A percentile compares a stretch with the other conserved stretches of the same genome.
These are phyloP conservation scores for Bubo blakistoni DNA, from an alignment of 2,113 vertebrate species.

Conservation along the genomic window DNA sequence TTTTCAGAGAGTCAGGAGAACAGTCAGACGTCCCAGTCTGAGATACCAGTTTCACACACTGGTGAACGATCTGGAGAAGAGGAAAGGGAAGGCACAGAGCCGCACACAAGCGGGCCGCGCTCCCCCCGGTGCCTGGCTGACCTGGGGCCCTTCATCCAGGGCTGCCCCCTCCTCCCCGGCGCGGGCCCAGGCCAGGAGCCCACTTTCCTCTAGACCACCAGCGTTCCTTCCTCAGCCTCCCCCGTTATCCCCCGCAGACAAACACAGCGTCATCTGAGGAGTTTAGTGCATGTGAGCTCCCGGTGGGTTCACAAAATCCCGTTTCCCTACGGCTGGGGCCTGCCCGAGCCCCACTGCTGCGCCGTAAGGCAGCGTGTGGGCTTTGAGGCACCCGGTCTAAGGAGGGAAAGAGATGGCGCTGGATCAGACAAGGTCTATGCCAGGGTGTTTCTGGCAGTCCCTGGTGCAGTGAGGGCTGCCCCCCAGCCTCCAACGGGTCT, in stretches of 20 bases:
- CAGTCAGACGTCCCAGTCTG: neutral
- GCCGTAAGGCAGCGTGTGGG: neutral
- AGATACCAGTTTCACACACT: rapidly evolving
- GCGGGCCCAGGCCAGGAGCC: no score
- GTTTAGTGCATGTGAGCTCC: no score
- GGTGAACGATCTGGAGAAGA: neutral
- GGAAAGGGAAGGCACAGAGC: neutral
- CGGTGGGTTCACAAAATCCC: neutral
- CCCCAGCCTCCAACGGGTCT: neutral
- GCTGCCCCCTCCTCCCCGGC: neutral
- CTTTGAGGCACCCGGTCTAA: neutral
- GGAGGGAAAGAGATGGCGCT: neutral
- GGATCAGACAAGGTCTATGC: neutral
- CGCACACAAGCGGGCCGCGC: rapidly evolving
- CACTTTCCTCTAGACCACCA: no score
- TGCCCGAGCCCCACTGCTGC: neutral
- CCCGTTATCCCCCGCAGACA: neutral
- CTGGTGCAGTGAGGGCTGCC: neutral
- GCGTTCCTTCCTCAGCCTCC: neutral
- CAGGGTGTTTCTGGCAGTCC: neutral
- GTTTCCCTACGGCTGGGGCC: neutral
- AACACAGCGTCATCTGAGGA: neutral
- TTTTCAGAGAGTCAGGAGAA: neutral
- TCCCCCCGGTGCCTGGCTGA: neutral
- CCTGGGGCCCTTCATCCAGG: neutral